Evolutionary conservation across 1,140 invertebrate genomes (phyloP).

Genomic region (Microvelia longipes): DNA sequence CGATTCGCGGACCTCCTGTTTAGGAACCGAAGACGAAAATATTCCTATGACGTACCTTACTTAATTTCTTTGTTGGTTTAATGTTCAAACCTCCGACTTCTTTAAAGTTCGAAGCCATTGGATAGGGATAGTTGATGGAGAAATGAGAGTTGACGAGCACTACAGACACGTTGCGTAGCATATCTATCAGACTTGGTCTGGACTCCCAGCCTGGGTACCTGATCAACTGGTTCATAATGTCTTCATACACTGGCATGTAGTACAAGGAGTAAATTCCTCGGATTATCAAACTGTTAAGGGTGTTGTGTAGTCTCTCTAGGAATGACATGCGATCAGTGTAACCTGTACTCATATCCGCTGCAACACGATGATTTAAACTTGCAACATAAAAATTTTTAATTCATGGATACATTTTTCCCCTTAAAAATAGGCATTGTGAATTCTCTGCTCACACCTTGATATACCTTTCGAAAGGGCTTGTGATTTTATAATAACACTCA

Average conservation of each 20-base stretch:
- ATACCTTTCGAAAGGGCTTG: no score
- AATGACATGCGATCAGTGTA: conserved; percentile 3
- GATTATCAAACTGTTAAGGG: neutral
- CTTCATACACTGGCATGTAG: neutral
- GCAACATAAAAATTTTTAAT: no score
- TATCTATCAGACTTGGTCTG: conserved; percentile 2
- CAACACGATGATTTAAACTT: no score
- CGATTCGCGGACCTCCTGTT: no score
- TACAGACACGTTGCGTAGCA: neutral
- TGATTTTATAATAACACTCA: no score
- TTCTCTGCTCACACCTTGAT: no score
- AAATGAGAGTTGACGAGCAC: conserved; percentile 36
- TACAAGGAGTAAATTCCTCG: conserved; percentile 3
- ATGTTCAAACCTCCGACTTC: conserved; percentile 44
- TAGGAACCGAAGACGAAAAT: no score
- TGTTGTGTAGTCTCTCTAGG: conserved; percentile 10
- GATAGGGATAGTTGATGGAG: conserved; percentile 32
- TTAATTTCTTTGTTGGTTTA: conserved; percentile 15
- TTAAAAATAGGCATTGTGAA: no score
- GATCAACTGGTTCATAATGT: conserved; percentile 9
- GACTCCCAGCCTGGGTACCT: conserved; percentile 11
- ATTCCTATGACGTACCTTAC: no score
- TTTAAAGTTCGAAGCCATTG: conserved; percentile 33
- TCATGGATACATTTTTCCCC: no score
- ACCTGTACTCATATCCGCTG: neutral